phyloP scores from a whole-genome alignment of 2,113 vertebrate genomes.

The Platysteira castanea region DNA sequence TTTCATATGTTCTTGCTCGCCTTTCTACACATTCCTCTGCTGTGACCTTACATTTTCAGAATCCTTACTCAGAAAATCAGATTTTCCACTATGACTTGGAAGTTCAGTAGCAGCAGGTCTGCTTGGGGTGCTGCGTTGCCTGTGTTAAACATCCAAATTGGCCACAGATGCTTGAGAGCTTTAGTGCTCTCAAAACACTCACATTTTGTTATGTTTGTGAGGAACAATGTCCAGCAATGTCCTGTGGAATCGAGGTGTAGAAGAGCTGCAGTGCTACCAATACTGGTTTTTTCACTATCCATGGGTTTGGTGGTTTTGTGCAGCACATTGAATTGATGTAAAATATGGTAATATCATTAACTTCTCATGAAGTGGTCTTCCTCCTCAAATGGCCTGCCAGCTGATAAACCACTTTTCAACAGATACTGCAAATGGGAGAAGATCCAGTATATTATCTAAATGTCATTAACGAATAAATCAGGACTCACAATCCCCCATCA shows the following conservation, averaged over 20 bases:
- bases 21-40: background rate
- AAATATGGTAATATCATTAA: background rate
- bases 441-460: background rate
- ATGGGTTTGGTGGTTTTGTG: background rate
- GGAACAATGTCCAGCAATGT: background rate
- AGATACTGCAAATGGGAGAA: background rate
- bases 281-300: background rate
- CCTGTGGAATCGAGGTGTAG: accelerated
- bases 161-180: background rate
- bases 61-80: background rate
- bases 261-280: background rate
- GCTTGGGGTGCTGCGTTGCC: accelerated
- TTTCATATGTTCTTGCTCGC: background rate
- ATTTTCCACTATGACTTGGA: background rate
- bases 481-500: background rate
- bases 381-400: background rate
- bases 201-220: background rate
- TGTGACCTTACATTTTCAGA: background rate
- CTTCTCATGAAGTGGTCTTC: background rate
- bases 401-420: background rate
- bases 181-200: background rate
- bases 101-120: background rate
- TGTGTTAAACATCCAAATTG: background rate
- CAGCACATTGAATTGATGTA: background rate
- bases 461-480: background rate